These are phyloP conservation scores for Trissoscelio sp. DNA, from an alignment of 2,888 invertebrate species.

Conservation along the genomic window DNA sequence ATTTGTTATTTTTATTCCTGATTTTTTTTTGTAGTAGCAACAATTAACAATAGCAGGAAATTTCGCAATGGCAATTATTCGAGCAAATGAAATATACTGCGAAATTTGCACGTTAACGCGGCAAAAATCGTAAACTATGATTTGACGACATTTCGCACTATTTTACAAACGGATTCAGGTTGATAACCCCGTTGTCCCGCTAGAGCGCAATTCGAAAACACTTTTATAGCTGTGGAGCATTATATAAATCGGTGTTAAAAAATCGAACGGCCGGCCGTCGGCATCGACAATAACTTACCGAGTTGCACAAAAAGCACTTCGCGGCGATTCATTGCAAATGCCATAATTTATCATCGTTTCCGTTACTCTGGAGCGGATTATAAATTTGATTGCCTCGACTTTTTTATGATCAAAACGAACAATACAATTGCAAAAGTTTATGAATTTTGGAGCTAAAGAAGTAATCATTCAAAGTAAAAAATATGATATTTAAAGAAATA, in stretches of 20 bases:
- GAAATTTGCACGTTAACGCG: conserved; percentile 42
- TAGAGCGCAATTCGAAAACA: conserved; percentile 50
- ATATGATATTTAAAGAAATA: too few relatives aligned
- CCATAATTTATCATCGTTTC: conserved; percentile 61
- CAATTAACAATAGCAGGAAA: conserved; percentile 56
- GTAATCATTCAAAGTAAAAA: too few relatives aligned
- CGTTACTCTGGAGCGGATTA: conserved; percentile 53
- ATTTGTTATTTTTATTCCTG: too few relatives aligned
- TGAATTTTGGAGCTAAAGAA: too few relatives aligned
- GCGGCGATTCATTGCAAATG: conserved; percentile 50
- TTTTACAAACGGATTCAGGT: conserved; percentile 59
- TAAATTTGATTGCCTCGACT: conserved; percentile 39
- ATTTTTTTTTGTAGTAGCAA: too few relatives aligned
- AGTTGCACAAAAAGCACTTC: conserved; percentile 39
- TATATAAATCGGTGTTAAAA: conserved; percentile 59
- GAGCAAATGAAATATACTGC: conserved; percentile 39
- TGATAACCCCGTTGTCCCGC: conserved; percentile 65
- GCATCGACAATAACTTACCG: conserved; percentile 53
- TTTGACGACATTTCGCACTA: conserved; percentile 60
- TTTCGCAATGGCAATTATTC: conserved; percentile 44
- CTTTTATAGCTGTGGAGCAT: conserved; percentile 56
- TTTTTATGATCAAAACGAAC: conserved; percentile 33
- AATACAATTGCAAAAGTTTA: background rate
- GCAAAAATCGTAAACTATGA: conserved; percentile 54
- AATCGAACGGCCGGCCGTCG: conserved; percentile 38